Base-by-base conservation (phyloP, 1,140 invertebrate species). In the Camponotus floridanus region DNA sequence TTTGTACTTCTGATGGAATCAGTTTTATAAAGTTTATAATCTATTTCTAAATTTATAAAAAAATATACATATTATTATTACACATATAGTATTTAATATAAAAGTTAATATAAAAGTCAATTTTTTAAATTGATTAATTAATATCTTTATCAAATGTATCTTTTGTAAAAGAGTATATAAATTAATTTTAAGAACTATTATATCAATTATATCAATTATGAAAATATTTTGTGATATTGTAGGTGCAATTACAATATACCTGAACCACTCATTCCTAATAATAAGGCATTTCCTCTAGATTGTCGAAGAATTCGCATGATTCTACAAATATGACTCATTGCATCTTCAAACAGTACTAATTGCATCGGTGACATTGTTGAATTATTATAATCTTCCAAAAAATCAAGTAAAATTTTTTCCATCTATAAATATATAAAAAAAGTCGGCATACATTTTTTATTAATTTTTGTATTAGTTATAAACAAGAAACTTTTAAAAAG, bases 341-440 rank as follows among this genome's bases (percentile, higher is more conserved):
- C 97, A 92, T 97, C 97, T 88, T 96, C 92, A 91, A 97, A 97
- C 45, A 97, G 94, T 0, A 97, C 97, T 45, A 97, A 93, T 73
- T 96, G 96, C 96, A 97, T 97, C 0, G 96, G 96, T 36, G 96
- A 95, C 73, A 96, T 97, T 61, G 96, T 96, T 61, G 96, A 94
- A n/a, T 92, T 93, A 91, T 97, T 97, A 92, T 97, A 97, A 61
- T 97, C 97, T 0, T 96, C 95, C n/a, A 97, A 91, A 89, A 95
- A 96, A 4, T 95, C 94, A 39, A 96, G 76, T 5, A 96, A 70
- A 0, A 94, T 76, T 15, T 91, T 76, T 62, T 92, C 81, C 87
- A 94, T 89, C 94, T 95, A 61, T 15, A 86, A 86, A 67, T 15
- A 59, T 18, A 42, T 33, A 31, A 79, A 15, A n/a, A 18, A 65